Evolutionary conservation across 2,888 invertebrate species (phyloP), one percentile per base, ranked within the genome.

Genomic region (Philereme vetulata): DNA sequence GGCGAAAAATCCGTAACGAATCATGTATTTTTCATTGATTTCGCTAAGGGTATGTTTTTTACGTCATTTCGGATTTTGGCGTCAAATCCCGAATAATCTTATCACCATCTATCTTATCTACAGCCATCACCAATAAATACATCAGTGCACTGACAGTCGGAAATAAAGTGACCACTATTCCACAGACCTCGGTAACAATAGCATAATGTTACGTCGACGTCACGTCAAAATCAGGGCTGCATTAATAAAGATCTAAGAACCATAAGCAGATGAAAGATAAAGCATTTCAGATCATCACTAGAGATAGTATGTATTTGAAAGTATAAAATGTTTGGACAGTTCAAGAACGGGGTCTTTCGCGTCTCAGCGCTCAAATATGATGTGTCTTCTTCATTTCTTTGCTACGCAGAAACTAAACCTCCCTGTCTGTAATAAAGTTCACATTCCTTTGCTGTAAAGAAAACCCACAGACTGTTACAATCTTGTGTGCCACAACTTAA

Each of bases 251-350:
- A 92, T 90, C 90, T 91, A 90, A 88, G 86, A 81, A 81, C 87
- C 85, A 84, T 83, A 85, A 82, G 80, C 83, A 76, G 90, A 90
- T 90, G 80, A 73, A 70, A 80, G 89, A 90, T 90, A 90, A 87
- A 75, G 74, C 81, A 80, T 78, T 81, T 86, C 88, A 87, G 91
- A 91, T 91, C 90, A 86, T 87, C 90, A 86, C 90, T 82, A 85
- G 78, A 85, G 91, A 91, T 92, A 90, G 83, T 78, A 77, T 78
- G 79, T 80, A 91, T 92, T 92, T 92, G 90, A 92, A 91, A 92
- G 91, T 91, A 92, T 92, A 92, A 92, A 90, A 86, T 88, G 90
- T 90, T 91, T 88, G 90, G 91, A 92, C 90, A 88, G 86, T 85
- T 85, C 86, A 79, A 84, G 86, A 88, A 90, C 84, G 85, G 88